Percentiles rank a stretch among this genome's conserved stretches.
Evolutionary conservation across 2,797 vertebrate genomes (phyloP).

Genomic region (Sarcophilus harrisii): DNA sequence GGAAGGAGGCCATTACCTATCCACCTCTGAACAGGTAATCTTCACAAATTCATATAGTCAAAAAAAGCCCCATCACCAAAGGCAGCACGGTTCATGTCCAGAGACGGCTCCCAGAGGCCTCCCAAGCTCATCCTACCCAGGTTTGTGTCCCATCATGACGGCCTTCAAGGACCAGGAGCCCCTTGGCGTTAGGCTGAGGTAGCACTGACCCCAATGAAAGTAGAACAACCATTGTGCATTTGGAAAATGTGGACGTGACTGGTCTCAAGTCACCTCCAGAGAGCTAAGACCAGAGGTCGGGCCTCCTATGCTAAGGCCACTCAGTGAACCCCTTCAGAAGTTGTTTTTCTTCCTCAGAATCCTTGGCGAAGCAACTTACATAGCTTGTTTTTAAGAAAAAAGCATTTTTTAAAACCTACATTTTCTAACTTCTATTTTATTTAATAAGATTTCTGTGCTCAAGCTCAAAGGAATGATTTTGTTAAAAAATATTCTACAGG

Average conservation of each 20-base stretch:
- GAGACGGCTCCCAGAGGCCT: neutral
- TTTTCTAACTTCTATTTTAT: neutral
- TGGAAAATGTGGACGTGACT: neutral
- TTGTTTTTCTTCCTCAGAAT: constrained; percentile 27
- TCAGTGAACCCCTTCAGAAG: neutral
- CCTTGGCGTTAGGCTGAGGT: neutral
- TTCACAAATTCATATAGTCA: neutral
- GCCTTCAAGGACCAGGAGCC: neutral
- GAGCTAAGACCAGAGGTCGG: too few relatives aligned
- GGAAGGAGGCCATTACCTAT: neutral
- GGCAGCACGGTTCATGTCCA: neutral
- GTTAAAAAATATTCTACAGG: neutral
- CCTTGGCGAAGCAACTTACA: neutral
- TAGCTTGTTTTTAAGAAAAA: constrained; percentile 34
- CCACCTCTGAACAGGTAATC: neutral
- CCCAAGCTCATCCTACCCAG: neutral
- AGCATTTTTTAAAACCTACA: constrained; percentile 11
- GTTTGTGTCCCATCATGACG: neutral
- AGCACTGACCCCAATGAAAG: neutral
- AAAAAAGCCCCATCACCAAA: too few relatives aligned
- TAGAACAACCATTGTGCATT: neutral
- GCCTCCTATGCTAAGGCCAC: neutral
- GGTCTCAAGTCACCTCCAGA: fast-evolving
- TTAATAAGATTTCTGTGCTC: constrained; percentile 31
- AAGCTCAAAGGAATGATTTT: neutral